These are phyloP conservation scores for Drosophila pseudotakahashii DNA, from an alignment of 2,888 invertebrate genomes.

Conservation along the genomic window DNA sequence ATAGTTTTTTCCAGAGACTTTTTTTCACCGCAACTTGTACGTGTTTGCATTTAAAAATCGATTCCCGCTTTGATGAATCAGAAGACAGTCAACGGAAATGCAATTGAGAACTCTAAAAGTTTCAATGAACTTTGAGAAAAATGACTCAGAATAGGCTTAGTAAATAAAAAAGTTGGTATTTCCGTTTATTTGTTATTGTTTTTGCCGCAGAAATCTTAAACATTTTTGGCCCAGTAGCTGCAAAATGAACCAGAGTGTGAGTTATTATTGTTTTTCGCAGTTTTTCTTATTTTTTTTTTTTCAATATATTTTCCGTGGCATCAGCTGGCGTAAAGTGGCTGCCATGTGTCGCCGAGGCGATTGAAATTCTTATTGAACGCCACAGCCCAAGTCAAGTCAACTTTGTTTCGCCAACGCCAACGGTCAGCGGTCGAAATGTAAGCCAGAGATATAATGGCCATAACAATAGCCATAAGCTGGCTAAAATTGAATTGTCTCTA, in stretches of 20 bases:
- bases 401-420: slow-evolving; percentile 39
- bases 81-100: slow-evolving; percentile 71
- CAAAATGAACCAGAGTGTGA: too few relatives aligned
- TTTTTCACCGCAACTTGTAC: not conserved
- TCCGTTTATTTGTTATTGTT: not conserved
- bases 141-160: slow-evolving; percentile 10
- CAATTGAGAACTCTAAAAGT: slow-evolving; percentile 45
- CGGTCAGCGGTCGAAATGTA: slow-evolving; percentile 45
- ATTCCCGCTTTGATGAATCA: slow-evolving; percentile 53
- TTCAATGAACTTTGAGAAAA: slow-evolving; percentile 6
- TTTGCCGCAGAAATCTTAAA: slow-evolving; percentile 37
- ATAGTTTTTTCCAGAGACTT: not conserved
- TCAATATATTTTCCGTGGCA: slow-evolving; percentile 35
- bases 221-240: slow-evolving; percentile 22
- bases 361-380: slow-evolving; percentile 44
- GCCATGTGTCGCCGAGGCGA: slow-evolving; percentile 36
- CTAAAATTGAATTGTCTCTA: slow-evolving; percentile 49
- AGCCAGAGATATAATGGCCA: slow-evolving; percentile 38
- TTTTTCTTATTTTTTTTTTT: slow-evolving; percentile 14
- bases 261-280: not conserved
- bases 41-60: not conserved
- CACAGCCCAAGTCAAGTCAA: slow-evolving; percentile 15
- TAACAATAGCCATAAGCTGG: slow-evolving; percentile 43
- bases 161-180: not conserved
- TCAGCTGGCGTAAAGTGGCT: slow-evolving; percentile 59